A percentile compares a stretch with the other conserved stretches of the same genome.
Conservation (phyloP, 2,888 invertebrate genomes). For the Drosophila flavopinicola region DNA sequence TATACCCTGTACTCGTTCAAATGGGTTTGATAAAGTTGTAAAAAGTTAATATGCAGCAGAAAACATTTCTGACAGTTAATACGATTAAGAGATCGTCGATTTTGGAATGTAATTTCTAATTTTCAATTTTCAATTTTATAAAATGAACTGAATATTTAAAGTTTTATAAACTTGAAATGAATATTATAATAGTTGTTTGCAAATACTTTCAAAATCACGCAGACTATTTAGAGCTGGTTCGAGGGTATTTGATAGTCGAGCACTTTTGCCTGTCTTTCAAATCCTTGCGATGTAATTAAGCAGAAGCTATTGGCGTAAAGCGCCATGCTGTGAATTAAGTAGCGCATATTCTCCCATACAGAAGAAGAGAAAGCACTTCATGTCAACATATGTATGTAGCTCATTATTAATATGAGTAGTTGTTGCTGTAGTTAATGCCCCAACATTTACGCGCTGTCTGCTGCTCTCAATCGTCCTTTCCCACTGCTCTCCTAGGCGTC, state of each 20-base stretch:
- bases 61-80: too few species aligned
- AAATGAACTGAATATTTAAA: too few species aligned
- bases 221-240: too few species aligned
- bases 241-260: too few species aligned
- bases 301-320: slow-evolving; percentile 22
- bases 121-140: too few species aligned
- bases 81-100: too few species aligned
- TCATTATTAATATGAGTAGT: slow-evolving; percentile 60
- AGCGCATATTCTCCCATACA: slow-evolving; percentile 5
- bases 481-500: neutral
- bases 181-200: too few species aligned
- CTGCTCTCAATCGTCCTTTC: slow-evolving; percentile 30
- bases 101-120: too few species aligned
- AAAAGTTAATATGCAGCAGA: too few species aligned
- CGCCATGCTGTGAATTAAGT: slow-evolving; percentile 16
- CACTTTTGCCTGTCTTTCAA: neutral
- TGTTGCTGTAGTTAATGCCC: slow-evolving; percentile 47
- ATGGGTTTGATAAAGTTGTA: neutral
- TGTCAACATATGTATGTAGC: slow-evolving; percentile 18
- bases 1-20: neutral
- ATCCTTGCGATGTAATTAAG: slow-evolving; percentile 52
- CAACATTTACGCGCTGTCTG: slow-evolving; percentile 59
- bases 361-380: slow-evolving; percentile 36
- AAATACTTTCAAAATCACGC: too few species aligned
- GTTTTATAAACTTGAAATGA: too few species aligned